Evolutionary conservation across 2,888 invertebrate species (phyloP).

Genomic region (Chironomus tentans): DNA sequence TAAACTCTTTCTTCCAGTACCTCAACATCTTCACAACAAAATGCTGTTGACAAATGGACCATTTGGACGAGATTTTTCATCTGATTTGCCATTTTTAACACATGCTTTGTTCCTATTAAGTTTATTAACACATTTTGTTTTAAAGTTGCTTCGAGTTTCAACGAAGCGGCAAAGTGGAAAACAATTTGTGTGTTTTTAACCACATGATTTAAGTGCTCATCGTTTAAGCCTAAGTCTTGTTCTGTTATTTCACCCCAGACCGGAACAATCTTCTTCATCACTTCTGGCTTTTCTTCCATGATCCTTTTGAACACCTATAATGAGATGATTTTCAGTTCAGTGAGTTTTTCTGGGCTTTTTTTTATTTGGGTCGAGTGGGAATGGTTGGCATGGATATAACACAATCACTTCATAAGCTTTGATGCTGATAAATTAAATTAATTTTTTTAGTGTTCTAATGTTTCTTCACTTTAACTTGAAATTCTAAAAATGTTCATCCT

Average conservation of each 20-base stretch:
- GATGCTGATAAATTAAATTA: too few relatives aligned
- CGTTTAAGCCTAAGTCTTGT: slow-evolving; percentile 50
- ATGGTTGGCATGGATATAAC: background rate
- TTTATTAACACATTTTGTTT: slow-evolving; percentile 87
- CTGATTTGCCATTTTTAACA: slow-evolving; percentile 65
- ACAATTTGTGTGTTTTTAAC: slow-evolving; percentile 64
- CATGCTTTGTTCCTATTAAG: slow-evolving; percentile 70
- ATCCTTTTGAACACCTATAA: slow-evolving; percentile 62
- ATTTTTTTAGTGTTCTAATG: too few relatives aligned
- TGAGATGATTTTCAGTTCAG: background rate
- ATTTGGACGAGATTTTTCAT: slow-evolving; percentile 70
- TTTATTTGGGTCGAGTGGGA: background rate
- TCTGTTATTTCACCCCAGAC: slow-evolving; percentile 64
- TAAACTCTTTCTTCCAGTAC: slow-evolving; percentile 75
- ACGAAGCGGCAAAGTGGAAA: slow-evolving; percentile 90
- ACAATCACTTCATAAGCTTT: too few relatives aligned
- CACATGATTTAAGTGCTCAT: slow-evolving; percentile 50
- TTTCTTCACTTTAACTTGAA: too few relatives aligned
- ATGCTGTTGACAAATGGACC: slow-evolving; percentile 92
- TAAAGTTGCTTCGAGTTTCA: slow-evolving; percentile 80
- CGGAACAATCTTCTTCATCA: slow-evolving; percentile 64
- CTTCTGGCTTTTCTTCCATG: slow-evolving; percentile 56
- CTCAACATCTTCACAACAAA: slow-evolving; percentile 85
- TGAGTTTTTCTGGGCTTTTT: background rate
- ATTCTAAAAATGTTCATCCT: too few relatives aligned